Evolutionary conservation across 1,140 invertebrate genomes (phyloP).

Genomic region (Ceratina australensis): DNA sequence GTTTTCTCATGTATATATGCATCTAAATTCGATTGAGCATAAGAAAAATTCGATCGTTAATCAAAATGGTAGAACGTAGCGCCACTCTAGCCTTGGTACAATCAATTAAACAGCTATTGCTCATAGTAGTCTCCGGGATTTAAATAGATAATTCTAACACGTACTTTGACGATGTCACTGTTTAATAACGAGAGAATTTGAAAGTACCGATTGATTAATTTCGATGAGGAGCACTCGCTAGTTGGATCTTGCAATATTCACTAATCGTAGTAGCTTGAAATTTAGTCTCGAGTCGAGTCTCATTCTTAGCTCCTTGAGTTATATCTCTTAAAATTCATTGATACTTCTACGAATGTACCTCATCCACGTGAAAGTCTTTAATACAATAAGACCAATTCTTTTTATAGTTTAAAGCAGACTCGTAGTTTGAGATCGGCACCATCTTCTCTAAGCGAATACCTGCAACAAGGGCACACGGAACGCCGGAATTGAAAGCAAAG

Average conservation of each 20-base stretch:
- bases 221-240: constrained; percentile 38
- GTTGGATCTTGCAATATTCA: constrained; percentile 45
- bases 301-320: no score
- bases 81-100: constrained; percentile 27
- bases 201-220: constrained; percentile 18
- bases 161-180: constrained; percentile 42
- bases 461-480: constrained; percentile 48
- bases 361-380: constrained; percentile 11
- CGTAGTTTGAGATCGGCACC: constrained; percentile 65
- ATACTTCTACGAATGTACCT: constrained; percentile 43
- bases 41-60: neutral
- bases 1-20: no score
- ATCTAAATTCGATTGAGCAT: no score
- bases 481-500: constrained; percentile 40
- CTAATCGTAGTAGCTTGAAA: neutral
- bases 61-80: constrained; percentile 13
- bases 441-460: constrained; percentile 61
- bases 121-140: neutral
- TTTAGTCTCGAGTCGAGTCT: no score
- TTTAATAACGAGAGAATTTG: constrained; percentile 14
- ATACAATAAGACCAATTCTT: constrained; percentile 57
- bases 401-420: constrained; percentile 71
- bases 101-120: neutral
- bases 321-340: constrained; percentile 56
- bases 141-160: neutral